A percentile compares a stretch with the other conserved stretches of the same genome.
Conservation (phyloP, 2,888 invertebrate genomes). For the Micoletzkya japonica region DNA sequence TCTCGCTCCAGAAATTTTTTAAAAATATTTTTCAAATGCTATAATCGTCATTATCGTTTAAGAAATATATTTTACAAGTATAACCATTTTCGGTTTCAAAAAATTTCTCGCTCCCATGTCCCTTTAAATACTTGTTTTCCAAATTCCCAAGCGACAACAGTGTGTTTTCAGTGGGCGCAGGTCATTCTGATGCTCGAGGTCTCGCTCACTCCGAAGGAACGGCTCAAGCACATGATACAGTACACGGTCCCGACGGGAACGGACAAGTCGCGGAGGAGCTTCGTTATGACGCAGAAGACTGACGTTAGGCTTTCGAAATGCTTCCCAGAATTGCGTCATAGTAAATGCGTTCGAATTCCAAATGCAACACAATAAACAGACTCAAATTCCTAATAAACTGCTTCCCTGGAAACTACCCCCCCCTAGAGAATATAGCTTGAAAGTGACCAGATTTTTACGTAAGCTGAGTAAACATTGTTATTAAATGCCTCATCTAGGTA, state of each 20-base stretch:
- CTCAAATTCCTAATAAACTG: too few species aligned
- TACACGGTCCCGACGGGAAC: constrained; percentile 80
- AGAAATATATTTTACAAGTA: too few species aligned
- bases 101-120: too few species aligned
- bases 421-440: too few species aligned
- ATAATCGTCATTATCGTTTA: too few species aligned
- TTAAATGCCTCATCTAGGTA: background rate
- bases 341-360: background rate
- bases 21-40: too few species aligned
- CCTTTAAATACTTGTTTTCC: too few species aligned
- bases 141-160: background rate
- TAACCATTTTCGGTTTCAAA: too few species aligned
- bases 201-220: constrained; percentile 85
- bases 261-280: constrained; percentile 47
- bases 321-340: background rate
- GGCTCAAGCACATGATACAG: constrained; percentile 80
- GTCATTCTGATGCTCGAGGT: constrained; percentile 94
- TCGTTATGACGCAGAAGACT: constrained; percentile 46
- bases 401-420: too few species aligned
- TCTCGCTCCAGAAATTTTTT: too few species aligned
- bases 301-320: constrained; percentile 12
- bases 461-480: too few species aligned
- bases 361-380: background rate
- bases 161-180: constrained; percentile 88
- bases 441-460: too few species aligned